A percentile compares a stretch with the other conserved stretches of the same genome.
phyloP scores from a whole-genome alignment of 2,888 invertebrate species.

The Athrips mouffetella region DNA sequence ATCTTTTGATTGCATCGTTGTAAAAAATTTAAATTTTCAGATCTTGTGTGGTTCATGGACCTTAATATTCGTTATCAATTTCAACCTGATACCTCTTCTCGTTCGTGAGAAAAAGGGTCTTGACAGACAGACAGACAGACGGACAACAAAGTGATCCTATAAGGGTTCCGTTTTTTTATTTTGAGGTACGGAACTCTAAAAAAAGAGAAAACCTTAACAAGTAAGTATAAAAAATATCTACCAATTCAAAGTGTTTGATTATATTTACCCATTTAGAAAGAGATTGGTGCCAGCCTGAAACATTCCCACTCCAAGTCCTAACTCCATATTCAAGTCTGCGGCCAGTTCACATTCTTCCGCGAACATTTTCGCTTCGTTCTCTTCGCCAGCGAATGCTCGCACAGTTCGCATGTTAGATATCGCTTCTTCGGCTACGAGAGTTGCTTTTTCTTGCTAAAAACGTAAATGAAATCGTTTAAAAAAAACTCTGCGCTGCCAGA shows the following conservation, averaged over 20 bases:
- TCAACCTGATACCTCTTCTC: no score
- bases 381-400: conserved; percentile 95
- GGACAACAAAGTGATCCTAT: no score
- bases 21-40: no score
- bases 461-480: neutral
- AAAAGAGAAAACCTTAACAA: no score
- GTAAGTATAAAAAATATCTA: neutral
- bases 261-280: conserved; percentile 83
- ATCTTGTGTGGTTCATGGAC: no score
- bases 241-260: neutral
- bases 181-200: no score
- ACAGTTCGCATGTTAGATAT: conserved; percentile 96
- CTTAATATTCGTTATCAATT: no score
- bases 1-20: no score
- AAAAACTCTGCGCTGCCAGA: no score
- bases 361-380: conserved; percentile 86
- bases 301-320: conserved; percentile 94
- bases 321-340: conserved; percentile 83
- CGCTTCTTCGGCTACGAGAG: conserved; percentile 95
- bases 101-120: no score
- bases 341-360: conserved; percentile 85
- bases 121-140: no score
- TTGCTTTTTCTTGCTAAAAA: conserved; percentile 87
- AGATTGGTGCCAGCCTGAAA: conserved; percentile 94
- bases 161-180: no score